Evolutionary conservation across 2,113 vertebrate species (phyloP), one percentile per base, ranked within the genome.

Genomic region (Parotia lawesii): DNA sequence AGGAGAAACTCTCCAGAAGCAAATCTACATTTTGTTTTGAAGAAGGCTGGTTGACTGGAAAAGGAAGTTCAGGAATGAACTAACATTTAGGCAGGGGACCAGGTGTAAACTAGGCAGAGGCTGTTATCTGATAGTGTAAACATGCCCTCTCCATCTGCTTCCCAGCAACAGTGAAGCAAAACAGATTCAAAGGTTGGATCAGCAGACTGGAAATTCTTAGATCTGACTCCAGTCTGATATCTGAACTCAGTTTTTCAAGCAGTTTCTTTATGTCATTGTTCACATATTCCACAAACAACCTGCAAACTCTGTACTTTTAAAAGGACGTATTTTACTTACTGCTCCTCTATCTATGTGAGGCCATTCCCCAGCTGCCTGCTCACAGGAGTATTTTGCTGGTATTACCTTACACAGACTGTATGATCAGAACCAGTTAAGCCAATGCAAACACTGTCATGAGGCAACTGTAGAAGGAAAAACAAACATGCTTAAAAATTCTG

Each of bases 41-140:
- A 74, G 81, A 42, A 75, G 35, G 35, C 35, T 71, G 23, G 17
- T 33, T 61, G 71, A 44, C 47, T 0, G 1, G 82, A 92, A 94
- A 77, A 92, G 79, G 79, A 92, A 94, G 54, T 38, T 83, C 4
- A 6, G 33, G 64, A 94, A 76, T 79, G 62, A 89, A 77, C 71
- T 93, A 88, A 95, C 75, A 83, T 88, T 88, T 91, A 90, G 82
- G 50, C 88, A 90, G 72, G 38, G 48, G 18, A 85, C 75, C 92
- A 95, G 96, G 96, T 95, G 72, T 74, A 93, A 95, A 92, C 51
- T 50, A 80, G 75, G 51, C 85, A 85, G 67, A 90, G 15, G 66
- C 80, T 70, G 50, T 66, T 90, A 94, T 93, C 90, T 90, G 95
- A 80, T 51, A 83, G 35, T 33, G 71, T 83, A 91, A 94, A 95